Evolutionary conservation across 2,113 vertebrate species (phyloP).

Genomic region (Ursus arctos): DNA sequence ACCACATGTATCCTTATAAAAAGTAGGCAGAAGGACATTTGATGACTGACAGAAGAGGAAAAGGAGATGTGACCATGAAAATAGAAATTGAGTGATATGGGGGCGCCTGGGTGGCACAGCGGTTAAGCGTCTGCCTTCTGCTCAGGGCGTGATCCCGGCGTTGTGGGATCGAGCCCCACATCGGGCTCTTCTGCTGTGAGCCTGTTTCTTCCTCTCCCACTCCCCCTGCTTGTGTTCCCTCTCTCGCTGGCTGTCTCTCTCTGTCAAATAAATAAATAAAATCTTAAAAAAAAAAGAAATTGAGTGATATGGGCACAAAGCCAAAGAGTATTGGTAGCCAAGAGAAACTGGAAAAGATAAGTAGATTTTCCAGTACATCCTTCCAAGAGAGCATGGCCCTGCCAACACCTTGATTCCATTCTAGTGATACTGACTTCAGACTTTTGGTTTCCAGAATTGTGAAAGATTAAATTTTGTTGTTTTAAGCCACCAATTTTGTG

Average conservation of each 20-base stretch:
- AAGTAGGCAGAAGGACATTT: not conserved
- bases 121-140: too few species aligned
- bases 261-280: too few species aligned
- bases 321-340: not conserved
- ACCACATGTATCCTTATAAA: not conserved
- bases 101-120: too few species aligned
- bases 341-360: not conserved
- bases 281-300: too few species aligned
- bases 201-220: too few species aligned
- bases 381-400: not conserved
- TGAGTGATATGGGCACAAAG: not conserved
- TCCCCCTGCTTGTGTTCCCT: too few species aligned
- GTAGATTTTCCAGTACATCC: not conserved
- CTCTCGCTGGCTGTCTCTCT: too few species aligned
- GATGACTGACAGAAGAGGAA: not conserved
- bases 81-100: not conserved
- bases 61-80: not conserved
- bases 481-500: not conserved
- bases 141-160: too few species aligned
- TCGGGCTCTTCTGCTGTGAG: too few species aligned
- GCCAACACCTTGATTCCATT: not conserved
- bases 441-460: not conserved
- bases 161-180: too few species aligned
- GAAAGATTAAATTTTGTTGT: not conserved
- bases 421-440: not conserved